Evolutionary conservation across 1,140 invertebrate species (phyloP).

Genomic region (Sesamia nonagrioides): DNA sequence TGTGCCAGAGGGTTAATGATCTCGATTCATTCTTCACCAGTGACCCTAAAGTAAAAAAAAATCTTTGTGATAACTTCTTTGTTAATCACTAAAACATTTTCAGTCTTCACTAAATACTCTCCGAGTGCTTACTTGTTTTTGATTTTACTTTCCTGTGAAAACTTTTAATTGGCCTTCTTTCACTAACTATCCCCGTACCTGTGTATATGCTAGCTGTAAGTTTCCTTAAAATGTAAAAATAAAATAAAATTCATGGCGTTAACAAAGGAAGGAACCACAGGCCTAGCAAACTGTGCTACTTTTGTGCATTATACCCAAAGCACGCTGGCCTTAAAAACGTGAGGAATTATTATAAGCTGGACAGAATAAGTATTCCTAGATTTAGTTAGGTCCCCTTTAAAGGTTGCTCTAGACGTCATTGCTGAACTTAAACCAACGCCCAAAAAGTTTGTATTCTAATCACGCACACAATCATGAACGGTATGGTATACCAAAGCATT

Average conservation of each 20-base stretch:
- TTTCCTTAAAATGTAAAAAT: too few relatives aligned
- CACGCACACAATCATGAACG: slow-evolving; percentile 7
- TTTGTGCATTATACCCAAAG: not conserved
- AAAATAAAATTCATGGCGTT: not conserved
- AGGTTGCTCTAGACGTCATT: not conserved
- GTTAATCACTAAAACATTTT: too few relatives aligned
- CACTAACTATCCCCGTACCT: too few relatives aligned
- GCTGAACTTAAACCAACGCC: not conserved
- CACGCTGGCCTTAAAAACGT: not conserved
- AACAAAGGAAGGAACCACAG: not conserved
- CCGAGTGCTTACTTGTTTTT: too few relatives aligned
- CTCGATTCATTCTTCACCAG: too few relatives aligned
- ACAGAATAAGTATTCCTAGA: not conserved
- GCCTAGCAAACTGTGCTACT: not conserved
- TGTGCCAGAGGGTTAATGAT: too few relatives aligned
- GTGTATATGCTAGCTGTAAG: too few relatives aligned
- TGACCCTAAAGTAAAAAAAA: too few relatives aligned
- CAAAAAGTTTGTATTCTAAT: slow-evolving; percentile 5
- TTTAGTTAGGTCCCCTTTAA: not conserved
- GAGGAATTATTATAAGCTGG: not conserved
- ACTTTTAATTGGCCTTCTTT: too few relatives aligned
- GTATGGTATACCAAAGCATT: not conserved
- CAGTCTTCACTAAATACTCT: too few relatives aligned
- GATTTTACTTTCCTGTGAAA: too few relatives aligned
- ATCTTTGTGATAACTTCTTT: too few relatives aligned